Conservation (phyloP, 2,888 invertebrate genomes). For the Melieria picta region DNA sequence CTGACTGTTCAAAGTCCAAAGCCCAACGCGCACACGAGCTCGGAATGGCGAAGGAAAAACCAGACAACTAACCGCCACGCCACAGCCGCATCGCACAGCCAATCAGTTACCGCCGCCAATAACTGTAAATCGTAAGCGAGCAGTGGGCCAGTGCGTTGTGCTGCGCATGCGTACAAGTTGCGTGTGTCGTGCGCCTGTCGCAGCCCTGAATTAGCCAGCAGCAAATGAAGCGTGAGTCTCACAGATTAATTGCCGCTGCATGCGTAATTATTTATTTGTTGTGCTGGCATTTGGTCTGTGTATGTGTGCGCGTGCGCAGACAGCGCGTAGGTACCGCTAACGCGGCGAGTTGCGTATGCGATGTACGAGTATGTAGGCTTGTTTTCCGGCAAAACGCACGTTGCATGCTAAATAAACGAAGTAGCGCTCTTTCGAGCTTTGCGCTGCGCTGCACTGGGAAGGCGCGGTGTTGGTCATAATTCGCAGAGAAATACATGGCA, state of each 20-base stretch:
- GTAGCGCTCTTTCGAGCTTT: not conserved
- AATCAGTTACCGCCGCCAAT: no score
- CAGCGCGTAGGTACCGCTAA: constrained; percentile 19
- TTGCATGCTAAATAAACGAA: constrained; percentile 12
- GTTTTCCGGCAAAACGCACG: constrained; percentile 17
- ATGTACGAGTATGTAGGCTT: constrained; percentile 8
- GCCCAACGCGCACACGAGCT: no score
- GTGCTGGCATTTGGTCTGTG: constrained; percentile 7
- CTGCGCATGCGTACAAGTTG: no score
- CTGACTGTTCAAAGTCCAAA: no score
- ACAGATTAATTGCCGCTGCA: constrained; percentile 15
- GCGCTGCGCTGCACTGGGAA: no score
- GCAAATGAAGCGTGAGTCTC: constrained; percentile 25
- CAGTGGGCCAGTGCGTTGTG: no score
- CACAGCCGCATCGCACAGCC: no score
- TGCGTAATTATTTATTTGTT: constrained; percentile 26
- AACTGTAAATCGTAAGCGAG: no score
- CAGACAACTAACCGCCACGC: no score
- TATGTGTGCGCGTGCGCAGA: not conserved
- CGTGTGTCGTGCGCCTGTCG: not conserved
- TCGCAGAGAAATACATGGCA: no score
- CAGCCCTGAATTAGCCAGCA: constrained; percentile 23
- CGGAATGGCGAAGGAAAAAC: no score
- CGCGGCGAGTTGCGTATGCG: constrained; percentile 17
- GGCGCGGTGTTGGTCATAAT: no score